Base-by-base conservation (phyloP, 2,113 vertebrate genomes). In the Poeciliopsis retropinna region DNA sequence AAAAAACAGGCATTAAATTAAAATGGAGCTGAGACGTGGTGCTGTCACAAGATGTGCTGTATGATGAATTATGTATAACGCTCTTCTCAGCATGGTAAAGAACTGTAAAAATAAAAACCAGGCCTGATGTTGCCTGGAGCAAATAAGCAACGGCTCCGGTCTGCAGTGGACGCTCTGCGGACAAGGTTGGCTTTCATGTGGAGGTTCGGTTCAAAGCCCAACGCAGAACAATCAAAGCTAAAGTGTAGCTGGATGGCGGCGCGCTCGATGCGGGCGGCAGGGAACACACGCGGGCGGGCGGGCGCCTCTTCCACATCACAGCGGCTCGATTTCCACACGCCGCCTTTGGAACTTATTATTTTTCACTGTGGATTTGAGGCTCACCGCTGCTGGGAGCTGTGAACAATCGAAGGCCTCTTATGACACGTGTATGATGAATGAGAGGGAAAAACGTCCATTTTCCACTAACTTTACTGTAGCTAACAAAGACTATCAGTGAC, bases 131-230 rank as follows among this genome's bases (percentile, higher is more conserved):
- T 60, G 88, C 85, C 85, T 84, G 71, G 75, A 91, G 88, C 82
- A 89, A 89, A 91, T 79, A 89, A 79, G 83, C 84, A 90, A 80
- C 79, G 81, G 89, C 74, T 73, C 85, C 72, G 8, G 82, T 83
- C 88, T 78, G 30, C 72, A 85, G 86, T 91, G 86, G 92, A 91
- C 87, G 87, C 78, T 78, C 86, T 86, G 78, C 78, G 78, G 87
- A 92, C 89, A 87, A 89, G 85, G 89, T 85, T 90, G 89, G 81
- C 92, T 95, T 94, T 95, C 85, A 94, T 94, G 90, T 95, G 1
- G 54, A 88, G 85, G 89, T 10, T 67, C 70, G 47, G 83, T 93
- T 93, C 88, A 92, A 91, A 92, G 92, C 78, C 72, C 72, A 31
- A 60, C 85, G 61, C 88, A 88, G 85, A 92, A 89, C 91, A 91